These are phyloP conservation scores for Nomia melanderi DNA, from an alignment of 1,140 invertebrate species.

Conservation along the genomic window DNA sequence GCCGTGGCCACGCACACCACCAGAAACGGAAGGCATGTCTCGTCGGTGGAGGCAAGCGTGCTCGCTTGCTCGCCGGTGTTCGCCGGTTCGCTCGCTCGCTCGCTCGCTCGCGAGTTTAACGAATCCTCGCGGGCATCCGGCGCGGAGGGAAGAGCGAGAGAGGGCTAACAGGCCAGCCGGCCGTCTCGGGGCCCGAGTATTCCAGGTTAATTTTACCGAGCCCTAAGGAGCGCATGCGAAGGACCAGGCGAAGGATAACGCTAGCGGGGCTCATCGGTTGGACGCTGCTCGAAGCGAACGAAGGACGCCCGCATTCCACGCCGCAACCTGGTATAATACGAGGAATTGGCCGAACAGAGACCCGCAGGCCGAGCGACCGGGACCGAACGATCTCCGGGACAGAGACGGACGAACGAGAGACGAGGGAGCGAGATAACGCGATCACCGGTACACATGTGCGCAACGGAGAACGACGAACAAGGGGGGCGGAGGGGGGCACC, in stretches of 20 bases:
- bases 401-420: neutral
- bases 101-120: constrained; percentile 51
- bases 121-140: constrained; percentile 30
- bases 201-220: constrained; percentile 69
- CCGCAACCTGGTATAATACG: constrained; percentile 80
- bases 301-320: constrained; percentile 81
- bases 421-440: constrained; percentile 5
- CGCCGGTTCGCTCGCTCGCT: no score
- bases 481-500: neutral
- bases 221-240: constrained; percentile 69
- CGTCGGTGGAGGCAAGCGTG: constrained; percentile 24
- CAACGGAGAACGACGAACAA: constrained; percentile 53
- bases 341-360: constrained; percentile 75
- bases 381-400: constrained; percentile 1
- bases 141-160: constrained; percentile 33
- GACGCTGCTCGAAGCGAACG: constrained; percentile 75
- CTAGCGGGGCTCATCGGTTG: constrained; percentile 75
- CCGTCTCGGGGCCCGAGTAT: constrained; percentile 62
- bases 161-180: constrained; percentile 15
- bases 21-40: constrained; percentile 13
- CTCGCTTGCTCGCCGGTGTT: no score
- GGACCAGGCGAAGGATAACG: constrained; percentile 73
- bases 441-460: constrained; percentile 66
- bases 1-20: neutral
- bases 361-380: constrained; percentile 61